phyloP scores from a whole-genome alignment of 2,113 vertebrate species.

The Mellivora capensis region DNA sequence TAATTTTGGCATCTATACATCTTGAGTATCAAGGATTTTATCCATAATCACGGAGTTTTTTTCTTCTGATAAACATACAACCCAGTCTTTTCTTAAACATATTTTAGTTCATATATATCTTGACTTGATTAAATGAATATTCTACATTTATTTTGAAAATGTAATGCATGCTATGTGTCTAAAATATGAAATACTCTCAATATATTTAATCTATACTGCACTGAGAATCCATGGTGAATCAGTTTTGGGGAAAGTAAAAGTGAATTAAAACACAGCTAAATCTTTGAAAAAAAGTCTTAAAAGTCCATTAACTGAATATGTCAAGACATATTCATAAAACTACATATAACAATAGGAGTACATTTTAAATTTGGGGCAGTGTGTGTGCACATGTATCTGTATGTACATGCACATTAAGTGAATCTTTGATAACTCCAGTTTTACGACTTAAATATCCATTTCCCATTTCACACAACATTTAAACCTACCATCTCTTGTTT shows the following conservation, averaged over 20 bases:
- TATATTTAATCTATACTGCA: not conserved
- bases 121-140: not conserved
- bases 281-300: not conserved
- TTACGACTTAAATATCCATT: not conserved
- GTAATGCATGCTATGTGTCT: not conserved
- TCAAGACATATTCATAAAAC: not conserved
- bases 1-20: not conserved
- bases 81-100: not conserved
- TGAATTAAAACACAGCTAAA: not conserved
- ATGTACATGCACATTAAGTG: not conserved
- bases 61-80: not conserved
- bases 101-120: not conserved
- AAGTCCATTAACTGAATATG: not conserved
- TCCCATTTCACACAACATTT: not conserved
- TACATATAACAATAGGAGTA: not conserved
- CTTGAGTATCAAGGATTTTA: not conserved
- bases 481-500: not conserved
- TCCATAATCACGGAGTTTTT: not conserved
- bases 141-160: not conserved
- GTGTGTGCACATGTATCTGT: not conserved
- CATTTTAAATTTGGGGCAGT: not conserved
- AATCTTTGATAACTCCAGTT: not conserved
- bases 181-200: not conserved
- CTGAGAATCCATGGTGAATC: not conserved
- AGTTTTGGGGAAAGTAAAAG: not conserved